phyloP scores from a whole-genome alignment of 1,140 invertebrate species.

The Maniola jurtina region DNA sequence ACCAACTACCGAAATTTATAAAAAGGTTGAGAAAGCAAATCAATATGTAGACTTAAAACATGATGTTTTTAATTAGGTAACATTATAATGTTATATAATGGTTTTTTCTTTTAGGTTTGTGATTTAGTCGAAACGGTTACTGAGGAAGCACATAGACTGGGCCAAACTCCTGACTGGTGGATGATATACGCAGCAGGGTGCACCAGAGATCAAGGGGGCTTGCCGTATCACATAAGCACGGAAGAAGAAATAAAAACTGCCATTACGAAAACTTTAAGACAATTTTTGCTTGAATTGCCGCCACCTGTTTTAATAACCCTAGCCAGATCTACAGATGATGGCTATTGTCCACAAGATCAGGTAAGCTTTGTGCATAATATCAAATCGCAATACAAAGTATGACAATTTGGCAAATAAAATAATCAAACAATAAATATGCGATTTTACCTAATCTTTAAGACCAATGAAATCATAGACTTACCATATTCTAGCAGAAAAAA shows the following conservation, averaged over 20 bases:
- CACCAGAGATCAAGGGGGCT: slow-evolving; percentile 88
- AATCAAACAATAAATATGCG: too few relatives aligned
- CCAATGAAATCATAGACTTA: too few relatives aligned
- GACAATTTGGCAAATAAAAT: too few relatives aligned
- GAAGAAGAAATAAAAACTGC: slow-evolving; percentile 83
- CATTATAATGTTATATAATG: neutral
- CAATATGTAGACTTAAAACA: neutral
- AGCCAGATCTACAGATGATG: slow-evolving; percentile 90
- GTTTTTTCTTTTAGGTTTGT: slow-evolving; percentile 1
- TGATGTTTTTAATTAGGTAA: too few relatives aligned
- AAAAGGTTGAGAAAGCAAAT: slow-evolving; percentile 45
- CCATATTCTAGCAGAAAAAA: too few relatives aligned
- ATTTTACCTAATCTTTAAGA: too few relatives aligned
- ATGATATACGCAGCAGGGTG: slow-evolving; percentile 91
- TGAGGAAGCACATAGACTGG: slow-evolving; percentile 65
- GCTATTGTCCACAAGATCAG: slow-evolving; percentile 87
- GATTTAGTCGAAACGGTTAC: slow-evolving; percentile 67
- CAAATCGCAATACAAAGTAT: neutral
- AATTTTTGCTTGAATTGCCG: slow-evolving; percentile 82
- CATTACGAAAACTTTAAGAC: slow-evolving; percentile 79
- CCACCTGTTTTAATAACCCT: slow-evolving; percentile 88
- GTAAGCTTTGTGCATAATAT: slow-evolving; percentile 34
- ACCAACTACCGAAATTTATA: slow-evolving; percentile 63
- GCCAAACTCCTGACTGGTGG: slow-evolving; percentile 87
- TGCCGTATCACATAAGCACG: slow-evolving; percentile 90